Percentiles rank a stretch among this genome's conserved stretches.
Evolutionary conservation across 2,797 vertebrate species (phyloP).

Genomic region (Darevskia nairensis): DNA sequence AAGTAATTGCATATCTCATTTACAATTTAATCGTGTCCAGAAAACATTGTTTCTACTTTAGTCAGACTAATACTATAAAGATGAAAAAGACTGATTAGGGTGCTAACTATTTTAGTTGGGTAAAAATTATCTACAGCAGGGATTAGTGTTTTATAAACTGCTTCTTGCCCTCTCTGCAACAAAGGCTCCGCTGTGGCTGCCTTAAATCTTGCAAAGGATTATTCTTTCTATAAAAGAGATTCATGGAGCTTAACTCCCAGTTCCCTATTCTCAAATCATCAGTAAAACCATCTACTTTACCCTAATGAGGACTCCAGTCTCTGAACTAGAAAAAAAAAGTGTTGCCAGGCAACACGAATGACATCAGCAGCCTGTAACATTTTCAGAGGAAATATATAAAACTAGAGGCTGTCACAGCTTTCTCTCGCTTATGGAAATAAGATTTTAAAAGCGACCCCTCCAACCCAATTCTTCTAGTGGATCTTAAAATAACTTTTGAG

Average conservation of each 20-base stretch:
- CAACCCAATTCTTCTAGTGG: constrained; percentile 23
- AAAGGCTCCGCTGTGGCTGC: constrained; percentile 39
- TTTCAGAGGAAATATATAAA: constrained; percentile 34
- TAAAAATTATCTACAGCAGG: constrained; percentile 32
- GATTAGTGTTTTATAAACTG: constrained; percentile 55
- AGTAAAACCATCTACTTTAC: constrained; percentile 67
- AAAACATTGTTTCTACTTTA: constrained; percentile 35
- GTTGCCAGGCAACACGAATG: constrained; percentile 83
- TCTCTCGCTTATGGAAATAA: constrained; percentile 33
- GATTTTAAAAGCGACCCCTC: neutral
- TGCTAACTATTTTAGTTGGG: constrained; percentile 27
- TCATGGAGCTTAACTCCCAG: constrained; percentile 44
- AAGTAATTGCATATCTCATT: constrained; percentile 53
- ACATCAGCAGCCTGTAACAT: constrained; percentile 79
- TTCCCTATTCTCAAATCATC: constrained; percentile 60
- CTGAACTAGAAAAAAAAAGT: constrained; percentile 73
- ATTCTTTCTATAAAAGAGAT: constrained; percentile 58
- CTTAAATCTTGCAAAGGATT: constrained; percentile 54
- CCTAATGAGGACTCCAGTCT: constrained; percentile 72
- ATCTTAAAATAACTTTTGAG: constrained; percentile 21
- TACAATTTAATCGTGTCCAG: constrained; percentile 48
- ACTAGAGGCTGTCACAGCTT: constrained; percentile 30
- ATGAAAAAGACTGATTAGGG: constrained; percentile 50
- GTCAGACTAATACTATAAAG: constrained; percentile 37
- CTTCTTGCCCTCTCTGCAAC: constrained; percentile 42